These are phyloP conservation scores for Cyprinodon tularosa DNA, from an alignment of 2,113 vertebrate species.

Conservation along the genomic window DNA sequence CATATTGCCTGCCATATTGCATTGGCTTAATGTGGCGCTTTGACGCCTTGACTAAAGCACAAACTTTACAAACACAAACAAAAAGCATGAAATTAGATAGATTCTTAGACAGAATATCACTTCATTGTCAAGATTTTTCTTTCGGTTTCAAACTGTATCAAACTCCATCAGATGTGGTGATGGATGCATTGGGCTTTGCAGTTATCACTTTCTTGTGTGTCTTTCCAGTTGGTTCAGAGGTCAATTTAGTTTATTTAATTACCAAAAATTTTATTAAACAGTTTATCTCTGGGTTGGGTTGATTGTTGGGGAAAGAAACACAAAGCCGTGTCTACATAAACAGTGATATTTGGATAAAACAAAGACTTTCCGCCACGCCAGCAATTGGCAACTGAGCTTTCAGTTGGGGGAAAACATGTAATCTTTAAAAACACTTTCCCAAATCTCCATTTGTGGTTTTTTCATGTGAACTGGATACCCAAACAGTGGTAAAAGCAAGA, in stretches of 20 bases:
- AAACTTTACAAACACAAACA: too few species aligned
- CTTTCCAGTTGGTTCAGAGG: not conserved
- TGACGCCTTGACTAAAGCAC: slow-evolving; percentile 59
- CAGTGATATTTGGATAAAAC: not conserved
- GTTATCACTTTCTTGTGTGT: not conserved
- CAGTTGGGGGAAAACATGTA: not conserved
- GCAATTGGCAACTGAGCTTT: not conserved
- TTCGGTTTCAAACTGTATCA: slow-evolving; percentile 3
- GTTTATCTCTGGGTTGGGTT: not conserved
- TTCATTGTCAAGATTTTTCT: slow-evolving; percentile 38
- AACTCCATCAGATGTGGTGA: not conserved
- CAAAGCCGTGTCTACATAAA: not conserved
- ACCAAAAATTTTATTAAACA: not conserved
- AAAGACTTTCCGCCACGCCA: not conserved
- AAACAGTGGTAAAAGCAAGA: not conserved
- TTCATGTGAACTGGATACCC: not conserved
- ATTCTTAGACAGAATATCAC: slow-evolving; percentile 12
- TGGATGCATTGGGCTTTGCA: not conserved
- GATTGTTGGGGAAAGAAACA: not conserved
- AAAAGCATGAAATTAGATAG: slow-evolving; percentile 68
- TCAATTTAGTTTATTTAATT: not conserved
- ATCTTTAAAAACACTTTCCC: not conserved
- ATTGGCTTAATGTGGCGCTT: slow-evolving; percentile 64
- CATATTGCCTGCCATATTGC: slow-evolving; percentile 70
- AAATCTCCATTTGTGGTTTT: not conserved